Percentiles rank a stretch among this genome's conserved stretches.
Conservation (phyloP, 2,113 vertebrate genomes). For the Cygnus buccinator region DNA sequence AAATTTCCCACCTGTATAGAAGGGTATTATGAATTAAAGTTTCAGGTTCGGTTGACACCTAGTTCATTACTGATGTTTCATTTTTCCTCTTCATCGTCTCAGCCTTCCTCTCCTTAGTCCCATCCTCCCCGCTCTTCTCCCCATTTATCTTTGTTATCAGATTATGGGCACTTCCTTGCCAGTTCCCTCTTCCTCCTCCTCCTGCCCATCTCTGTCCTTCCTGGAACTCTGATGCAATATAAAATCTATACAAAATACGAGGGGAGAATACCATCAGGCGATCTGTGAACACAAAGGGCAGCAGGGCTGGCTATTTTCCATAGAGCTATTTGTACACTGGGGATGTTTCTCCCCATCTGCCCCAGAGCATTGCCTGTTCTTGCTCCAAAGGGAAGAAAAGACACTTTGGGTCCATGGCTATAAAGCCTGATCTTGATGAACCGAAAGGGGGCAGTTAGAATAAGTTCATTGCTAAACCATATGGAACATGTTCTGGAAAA, state of each 20-base stretch:
- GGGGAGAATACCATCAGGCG: background rate
- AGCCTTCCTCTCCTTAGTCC: background rate
- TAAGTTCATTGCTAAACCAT: background rate
- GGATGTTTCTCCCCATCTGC: background rate
- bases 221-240: background rate
- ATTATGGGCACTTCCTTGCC: background rate
- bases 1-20: background rate
- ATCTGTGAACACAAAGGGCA: background rate
- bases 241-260: background rate
- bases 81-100: background rate
- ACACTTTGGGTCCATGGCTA: background rate
- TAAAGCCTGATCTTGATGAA: background rate
- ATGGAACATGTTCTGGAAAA: conserved; percentile 54
- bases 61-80: background rate
- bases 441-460: conserved; percentile 37
- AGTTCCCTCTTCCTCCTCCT: background rate
- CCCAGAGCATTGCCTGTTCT: background rate
- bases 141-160: background rate
- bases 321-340: background rate
- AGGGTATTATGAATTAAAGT: background rate
- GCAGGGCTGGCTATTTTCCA: background rate
- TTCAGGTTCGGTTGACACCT: background rate
- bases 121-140: background rate
- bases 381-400: background rate
- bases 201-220: background rate